Base-by-base conservation (phyloP, 1,140 invertebrate species). In the Chlorops oryzae region DNA sequence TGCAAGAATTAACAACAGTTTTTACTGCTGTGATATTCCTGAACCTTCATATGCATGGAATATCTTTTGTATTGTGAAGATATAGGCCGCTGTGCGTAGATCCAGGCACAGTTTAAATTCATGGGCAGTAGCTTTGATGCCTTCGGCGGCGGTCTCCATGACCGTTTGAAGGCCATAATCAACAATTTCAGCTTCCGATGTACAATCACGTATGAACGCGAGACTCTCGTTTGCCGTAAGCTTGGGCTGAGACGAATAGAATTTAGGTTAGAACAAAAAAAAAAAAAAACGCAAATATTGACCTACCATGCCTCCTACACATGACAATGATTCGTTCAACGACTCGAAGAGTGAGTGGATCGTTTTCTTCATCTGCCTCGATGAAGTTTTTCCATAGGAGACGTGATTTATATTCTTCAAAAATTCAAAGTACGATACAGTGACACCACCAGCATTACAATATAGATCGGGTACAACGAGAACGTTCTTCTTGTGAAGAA, bases 381-480 rank as follows among this genome's bases (percentile, higher is more conserved):
- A 92, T 17, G 86, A 86, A 32, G 95, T 76, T 57, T 90, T 81
- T 3, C 91, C 92, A 70, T 87, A 94, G 52, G 87, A 89, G 18
- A 91, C 88, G 66, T 93, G 90, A 61, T 90, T 93, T 7, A 95
- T 74, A 68, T 95, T 94, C 73, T 95, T 95, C 27, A 95, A 73
- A 83, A 87, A 93, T 65, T 95, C 92, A 71, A 95, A 92, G 72
- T 91, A 96, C 6, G 90, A 92, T 2, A 92, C 90, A 1, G 90
- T 90, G 17, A 92, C 90, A 72, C 90, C 89, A 58, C 91, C 91
- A 49, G 86, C 87, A 72, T 92, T 93, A 44, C 88, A 79, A 65
- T 81, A 81, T 62, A 92, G 78, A 75, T 94, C 91, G 12, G 92
- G 92, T 46, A 95, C 81, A 15, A 93, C 80, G 1, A 96, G 75